These are phyloP conservation scores for Clanis bilineata DNA, from an alignment of 2,888 invertebrate genomes.

Conservation along the genomic window DNA sequence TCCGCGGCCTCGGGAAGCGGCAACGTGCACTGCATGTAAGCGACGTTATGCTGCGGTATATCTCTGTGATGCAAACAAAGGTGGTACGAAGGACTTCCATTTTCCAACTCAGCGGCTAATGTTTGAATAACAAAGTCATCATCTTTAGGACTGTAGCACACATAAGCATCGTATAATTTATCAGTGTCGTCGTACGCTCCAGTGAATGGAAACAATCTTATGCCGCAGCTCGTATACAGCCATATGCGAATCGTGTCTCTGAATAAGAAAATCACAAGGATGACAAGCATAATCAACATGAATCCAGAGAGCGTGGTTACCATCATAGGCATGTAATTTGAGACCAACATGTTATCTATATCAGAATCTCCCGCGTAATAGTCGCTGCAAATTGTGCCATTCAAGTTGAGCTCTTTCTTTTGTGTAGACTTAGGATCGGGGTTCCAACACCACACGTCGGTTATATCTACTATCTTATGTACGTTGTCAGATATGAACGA, in stretches of 20 bases:
- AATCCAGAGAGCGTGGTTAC: constrained; percentile 89
- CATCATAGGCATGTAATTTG: constrained; percentile 92
- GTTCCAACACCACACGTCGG: constrained; percentile 90
- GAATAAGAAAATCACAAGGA: constrained; percentile 91
- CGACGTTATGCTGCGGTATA: constrained; percentile 86
- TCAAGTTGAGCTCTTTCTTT: constrained; percentile 89
- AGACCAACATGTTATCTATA: constrained; percentile 90
- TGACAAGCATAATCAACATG: constrained; percentile 88
- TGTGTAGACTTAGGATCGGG: constrained; percentile 85
- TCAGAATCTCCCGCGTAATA: constrained; percentile 91
- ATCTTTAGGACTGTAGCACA: constrained; percentile 96
- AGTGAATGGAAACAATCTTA: constrained; percentile 89
- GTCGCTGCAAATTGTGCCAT: constrained; percentile 93
- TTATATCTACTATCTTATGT: constrained; percentile 87
- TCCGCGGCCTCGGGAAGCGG: constrained; percentile 93
- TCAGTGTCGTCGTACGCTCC: constrained; percentile 90
- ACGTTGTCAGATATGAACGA: constrained; percentile 91
- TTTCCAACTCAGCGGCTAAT: constrained; percentile 92
- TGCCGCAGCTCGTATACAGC: constrained; percentile 93
- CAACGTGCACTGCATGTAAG: constrained; percentile 87
- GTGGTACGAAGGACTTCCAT: constrained; percentile 89
- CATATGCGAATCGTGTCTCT: constrained; percentile 93
- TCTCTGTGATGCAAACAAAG: constrained; percentile 95
- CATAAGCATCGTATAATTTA: constrained; percentile 95
- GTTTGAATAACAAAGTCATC: constrained; percentile 95